Percentiles rank a stretch among this genome's conserved stretches.
These are phyloP conservation scores for Rhagoletis zephyria DNA, from an alignment of 1,140 invertebrate genomes.

Conservation along the genomic window DNA sequence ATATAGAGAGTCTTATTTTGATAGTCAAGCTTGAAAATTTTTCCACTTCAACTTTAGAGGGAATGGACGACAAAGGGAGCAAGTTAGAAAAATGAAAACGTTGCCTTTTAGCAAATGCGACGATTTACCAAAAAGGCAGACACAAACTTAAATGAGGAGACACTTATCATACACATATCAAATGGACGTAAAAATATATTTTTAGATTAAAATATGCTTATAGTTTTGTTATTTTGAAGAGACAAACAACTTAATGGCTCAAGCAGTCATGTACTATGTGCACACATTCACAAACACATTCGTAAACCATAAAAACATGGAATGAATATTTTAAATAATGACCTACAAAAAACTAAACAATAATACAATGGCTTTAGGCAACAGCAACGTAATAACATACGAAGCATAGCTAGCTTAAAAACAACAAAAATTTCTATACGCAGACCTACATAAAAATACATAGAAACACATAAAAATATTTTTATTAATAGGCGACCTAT, in stretches of 20 bases:
- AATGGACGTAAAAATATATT: background rate
- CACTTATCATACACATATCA: background rate
- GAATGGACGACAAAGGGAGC: background rate
- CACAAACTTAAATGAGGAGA: background rate
- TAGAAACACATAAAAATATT: slow-evolving; percentile 31
- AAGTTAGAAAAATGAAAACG: background rate
- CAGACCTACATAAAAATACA: background rate
- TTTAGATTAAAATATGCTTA: background rate
- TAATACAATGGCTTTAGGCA: slow-evolving; percentile 26
- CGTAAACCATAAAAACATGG: slow-evolving; percentile 41
- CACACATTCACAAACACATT: background rate
- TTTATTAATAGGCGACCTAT: slow-evolving; percentile 4
- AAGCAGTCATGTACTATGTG: background rate
- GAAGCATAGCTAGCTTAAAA: background rate
- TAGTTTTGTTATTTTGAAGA: too few relatives aligned
- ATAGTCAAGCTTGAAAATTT: background rate
- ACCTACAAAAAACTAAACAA: slow-evolving; percentile 52
- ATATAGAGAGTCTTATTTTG: background rate
- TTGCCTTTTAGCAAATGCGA: too few relatives aligned
- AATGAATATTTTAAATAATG: slow-evolving; percentile 46
- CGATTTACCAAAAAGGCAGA: background rate
- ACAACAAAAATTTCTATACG: slow-evolving; percentile 19
- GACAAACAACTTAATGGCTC: too few relatives aligned
- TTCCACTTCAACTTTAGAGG: background rate
- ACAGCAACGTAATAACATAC: background rate